phyloP scores from a whole-genome alignment of 2,797 vertebrate species.

The Sebastes itinus region DNA sequence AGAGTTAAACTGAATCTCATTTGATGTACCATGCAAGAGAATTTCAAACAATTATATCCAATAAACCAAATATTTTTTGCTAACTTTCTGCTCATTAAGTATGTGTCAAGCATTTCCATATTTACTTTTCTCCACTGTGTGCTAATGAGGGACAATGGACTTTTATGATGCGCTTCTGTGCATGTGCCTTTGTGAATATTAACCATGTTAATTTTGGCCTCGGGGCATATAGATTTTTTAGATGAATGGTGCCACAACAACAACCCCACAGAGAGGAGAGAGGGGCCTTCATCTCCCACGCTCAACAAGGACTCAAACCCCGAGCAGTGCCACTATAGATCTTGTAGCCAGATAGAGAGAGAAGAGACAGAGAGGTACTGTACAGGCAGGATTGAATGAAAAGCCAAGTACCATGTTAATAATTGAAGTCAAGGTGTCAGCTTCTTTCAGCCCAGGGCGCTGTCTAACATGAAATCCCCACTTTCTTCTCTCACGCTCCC shows the following conservation, averaged over 20 bases:
- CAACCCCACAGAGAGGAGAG: constrained; percentile 1
- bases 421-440: constrained; percentile 67
- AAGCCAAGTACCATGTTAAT: constrained; percentile 63
- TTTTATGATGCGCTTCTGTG: background rate
- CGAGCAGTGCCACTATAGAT: constrained; percentile 7
- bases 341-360: background rate
- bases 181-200: constrained; percentile 16
- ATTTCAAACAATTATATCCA: constrained; percentile 4
- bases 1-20: background rate
- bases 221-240: constrained; percentile 6
- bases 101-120: background rate
- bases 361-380: background rate
- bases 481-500: constrained; percentile 16
- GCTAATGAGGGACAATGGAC: constrained; percentile 35
- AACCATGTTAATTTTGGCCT: constrained; percentile 18
- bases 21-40: background rate
- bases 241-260: constrained; percentile 24
- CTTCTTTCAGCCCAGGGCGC: constrained; percentile 55
- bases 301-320: background rate
- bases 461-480: constrained; percentile 44
- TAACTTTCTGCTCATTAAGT: constrained; percentile 2
- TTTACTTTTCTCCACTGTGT: constrained; percentile 9
- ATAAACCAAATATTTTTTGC: background rate
- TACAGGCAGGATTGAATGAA: constrained; percentile 37
- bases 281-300: constrained; percentile 16